These are phyloP conservation scores for Cossypha dichroa DNA, from an alignment of 2,797 vertebrate genomes.

Conservation along the genomic window DNA sequence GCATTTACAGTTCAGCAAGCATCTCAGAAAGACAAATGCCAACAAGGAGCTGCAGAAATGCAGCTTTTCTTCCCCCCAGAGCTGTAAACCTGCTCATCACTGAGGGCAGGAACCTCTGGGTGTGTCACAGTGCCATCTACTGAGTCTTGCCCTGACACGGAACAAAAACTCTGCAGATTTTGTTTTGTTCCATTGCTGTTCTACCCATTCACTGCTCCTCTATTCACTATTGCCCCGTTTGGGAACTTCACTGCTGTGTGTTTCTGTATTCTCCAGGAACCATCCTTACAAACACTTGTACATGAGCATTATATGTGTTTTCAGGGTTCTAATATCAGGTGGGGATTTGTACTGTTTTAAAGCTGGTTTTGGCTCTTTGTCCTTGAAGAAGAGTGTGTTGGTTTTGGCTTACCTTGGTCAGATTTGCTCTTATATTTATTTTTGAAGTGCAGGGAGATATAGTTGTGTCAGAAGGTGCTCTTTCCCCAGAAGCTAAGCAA, in stretches of 20 bases:
- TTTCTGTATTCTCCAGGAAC: background rate
- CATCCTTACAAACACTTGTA: background rate
- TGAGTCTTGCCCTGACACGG: background rate
- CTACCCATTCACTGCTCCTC: background rate
- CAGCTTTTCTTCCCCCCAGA: background rate
- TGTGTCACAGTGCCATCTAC: constrained; percentile 37
- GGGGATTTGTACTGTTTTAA: background rate
- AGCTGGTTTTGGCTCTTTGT: background rate
- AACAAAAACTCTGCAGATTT: background rate
- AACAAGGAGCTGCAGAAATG: background rate
- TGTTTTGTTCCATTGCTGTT: accelerated
- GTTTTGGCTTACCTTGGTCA: background rate
- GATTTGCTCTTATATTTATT: background rate
- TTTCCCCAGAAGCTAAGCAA: background rate
- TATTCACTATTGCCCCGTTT: accelerated
- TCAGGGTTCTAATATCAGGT: background rate
- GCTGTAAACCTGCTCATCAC: accelerated
- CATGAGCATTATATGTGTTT: background rate
- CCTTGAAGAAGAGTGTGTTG: background rate
- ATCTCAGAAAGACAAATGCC: background rate
- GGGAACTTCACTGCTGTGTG: background rate
- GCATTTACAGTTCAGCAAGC: background rate
- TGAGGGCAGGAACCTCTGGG: background rate
- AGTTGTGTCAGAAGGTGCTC: background rate
- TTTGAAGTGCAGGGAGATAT: background rate